Percentiles rank a stretch among this genome's conserved stretches.
phyloP scores from a whole-genome alignment of 2,113 vertebrate genomes.

The Ptyas mucosa region DNA sequence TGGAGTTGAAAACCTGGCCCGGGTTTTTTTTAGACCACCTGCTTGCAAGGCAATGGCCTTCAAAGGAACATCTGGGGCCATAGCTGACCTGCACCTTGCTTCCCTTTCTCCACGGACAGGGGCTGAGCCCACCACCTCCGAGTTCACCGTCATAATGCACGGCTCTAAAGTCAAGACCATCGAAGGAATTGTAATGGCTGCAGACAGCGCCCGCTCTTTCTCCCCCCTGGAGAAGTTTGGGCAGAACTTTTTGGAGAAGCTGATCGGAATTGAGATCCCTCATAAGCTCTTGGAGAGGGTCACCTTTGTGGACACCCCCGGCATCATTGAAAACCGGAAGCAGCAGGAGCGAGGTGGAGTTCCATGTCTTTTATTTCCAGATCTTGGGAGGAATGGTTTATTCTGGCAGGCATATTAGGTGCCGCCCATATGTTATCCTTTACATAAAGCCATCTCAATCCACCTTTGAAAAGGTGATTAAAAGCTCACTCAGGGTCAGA shows the following conservation, averaged over 20 bases:
- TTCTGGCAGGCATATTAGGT: background rate
- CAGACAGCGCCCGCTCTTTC: conserved; percentile 93
- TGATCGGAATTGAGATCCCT: conserved; percentile 95
- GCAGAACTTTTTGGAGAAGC: conserved; percentile 96
- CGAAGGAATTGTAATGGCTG: conserved; percentile 97
- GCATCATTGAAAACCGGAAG: conserved; percentile 98
- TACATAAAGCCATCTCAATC: background rate
- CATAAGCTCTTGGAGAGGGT: conserved; percentile 95
- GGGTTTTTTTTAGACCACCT: background rate
- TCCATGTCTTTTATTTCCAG: background rate
- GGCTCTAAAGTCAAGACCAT: conserved; percentile 95
- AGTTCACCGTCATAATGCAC: conserved; percentile 97
- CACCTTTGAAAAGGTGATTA: background rate
- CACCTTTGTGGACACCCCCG: conserved; percentile 93
- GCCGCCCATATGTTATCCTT: background rate
- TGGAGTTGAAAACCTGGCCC: too few relatives aligned
- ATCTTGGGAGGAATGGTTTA: conserved; percentile 1
- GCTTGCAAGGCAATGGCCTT: background rate
- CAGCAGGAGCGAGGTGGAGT: conserved; percentile 94
- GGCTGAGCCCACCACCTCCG: conserved; percentile 95
- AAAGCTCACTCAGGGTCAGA: background rate
- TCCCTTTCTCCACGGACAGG: conserved; percentile 65
- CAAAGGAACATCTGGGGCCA: background rate
- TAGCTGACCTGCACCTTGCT: conserved; percentile 2
- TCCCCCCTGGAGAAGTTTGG: conserved; percentile 97